These are phyloP conservation scores for Pissodes strobi DNA, from an alignment of 1,140 invertebrate genomes.

Conservation along the genomic window DNA sequence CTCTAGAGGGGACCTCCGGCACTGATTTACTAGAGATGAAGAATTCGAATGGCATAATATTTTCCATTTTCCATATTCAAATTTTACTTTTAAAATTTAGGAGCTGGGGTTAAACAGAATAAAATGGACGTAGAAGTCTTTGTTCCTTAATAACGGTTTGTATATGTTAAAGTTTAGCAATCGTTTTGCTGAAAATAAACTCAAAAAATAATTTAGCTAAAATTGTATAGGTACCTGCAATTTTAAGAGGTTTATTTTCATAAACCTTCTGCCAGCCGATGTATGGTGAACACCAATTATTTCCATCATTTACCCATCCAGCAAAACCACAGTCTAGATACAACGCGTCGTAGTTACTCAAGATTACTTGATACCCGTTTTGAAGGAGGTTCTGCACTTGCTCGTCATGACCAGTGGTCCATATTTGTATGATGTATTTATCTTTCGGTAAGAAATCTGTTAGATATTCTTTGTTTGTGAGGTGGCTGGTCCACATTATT, in stretches of 20 bases:
- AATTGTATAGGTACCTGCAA: constrained; percentile 57
- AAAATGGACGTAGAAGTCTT: too few species aligned
- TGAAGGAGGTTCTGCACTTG: constrained; percentile 68
- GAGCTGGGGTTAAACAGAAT: too few species aligned
- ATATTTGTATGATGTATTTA: constrained; percentile 80
- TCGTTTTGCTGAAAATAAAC: too few species aligned
- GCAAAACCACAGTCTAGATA: constrained; percentile 83
- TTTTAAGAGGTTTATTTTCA: constrained; percentile 69
- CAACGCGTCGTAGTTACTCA: constrained; percentile 83
- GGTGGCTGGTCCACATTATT: constrained; percentile 81
- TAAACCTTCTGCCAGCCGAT: constrained; percentile 88
- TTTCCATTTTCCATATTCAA: too few species aligned
- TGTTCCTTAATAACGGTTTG: too few species aligned
- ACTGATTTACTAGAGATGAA: too few species aligned
- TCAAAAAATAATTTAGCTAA: too few species aligned
- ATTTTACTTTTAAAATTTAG: too few species aligned
- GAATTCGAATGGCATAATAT: too few species aligned
- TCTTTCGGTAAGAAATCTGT: constrained; percentile 69
- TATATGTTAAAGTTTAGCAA: too few species aligned
- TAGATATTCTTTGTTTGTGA: constrained; percentile 70
- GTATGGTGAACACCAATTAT: constrained; percentile 87
- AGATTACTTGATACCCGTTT: constrained; percentile 74
- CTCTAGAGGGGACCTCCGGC: too few species aligned
- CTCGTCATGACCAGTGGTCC: constrained; percentile 69
- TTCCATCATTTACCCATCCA: constrained; percentile 66